Conservation (phyloP, 2,797 vertebrate species). For the Perodicticus potto region DNA sequence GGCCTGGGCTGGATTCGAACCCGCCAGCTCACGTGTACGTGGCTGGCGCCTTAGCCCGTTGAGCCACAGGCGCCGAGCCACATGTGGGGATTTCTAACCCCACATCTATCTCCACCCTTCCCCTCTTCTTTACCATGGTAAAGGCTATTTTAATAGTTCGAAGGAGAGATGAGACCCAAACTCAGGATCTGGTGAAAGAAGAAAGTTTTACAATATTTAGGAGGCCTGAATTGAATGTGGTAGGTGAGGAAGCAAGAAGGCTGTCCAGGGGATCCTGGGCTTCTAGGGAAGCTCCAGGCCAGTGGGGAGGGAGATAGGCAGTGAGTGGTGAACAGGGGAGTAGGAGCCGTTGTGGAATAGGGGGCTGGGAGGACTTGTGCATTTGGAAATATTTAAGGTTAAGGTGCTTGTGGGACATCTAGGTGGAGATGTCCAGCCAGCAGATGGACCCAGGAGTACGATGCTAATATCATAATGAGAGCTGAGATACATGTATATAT, state of each 20-base stretch:
- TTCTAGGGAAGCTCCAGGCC: background rate
- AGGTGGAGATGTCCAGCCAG: background rate
- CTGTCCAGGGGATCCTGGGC: background rate
- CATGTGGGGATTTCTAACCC: too few relatives aligned
- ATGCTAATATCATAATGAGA: background rate
- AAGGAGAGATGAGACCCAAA: background rate
- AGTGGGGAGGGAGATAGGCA: background rate
- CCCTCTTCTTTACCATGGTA: background rate
- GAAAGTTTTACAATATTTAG: background rate
- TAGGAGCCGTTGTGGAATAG: background rate
- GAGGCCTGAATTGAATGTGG: background rate
- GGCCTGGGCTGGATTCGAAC: too few relatives aligned
- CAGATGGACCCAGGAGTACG: background rate
- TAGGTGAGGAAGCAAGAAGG: background rate
- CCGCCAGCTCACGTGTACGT: too few relatives aligned
- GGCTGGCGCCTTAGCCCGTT: too few relatives aligned
- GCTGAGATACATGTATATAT: background rate
- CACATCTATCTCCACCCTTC: background rate
- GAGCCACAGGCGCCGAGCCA: too few relatives aligned
- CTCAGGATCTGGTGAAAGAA: background rate
- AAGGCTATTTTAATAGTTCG: background rate
- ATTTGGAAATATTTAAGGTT: background rate
- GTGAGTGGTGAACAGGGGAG: background rate
- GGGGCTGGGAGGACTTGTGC: background rate
- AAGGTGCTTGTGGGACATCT: background rate